A percentile compares a stretch with the other conserved stretches of the same genome.
phyloP scores from a whole-genome alignment of 1,140 invertebrate genomes.

The Temnothorax nylanderi region DNA sequence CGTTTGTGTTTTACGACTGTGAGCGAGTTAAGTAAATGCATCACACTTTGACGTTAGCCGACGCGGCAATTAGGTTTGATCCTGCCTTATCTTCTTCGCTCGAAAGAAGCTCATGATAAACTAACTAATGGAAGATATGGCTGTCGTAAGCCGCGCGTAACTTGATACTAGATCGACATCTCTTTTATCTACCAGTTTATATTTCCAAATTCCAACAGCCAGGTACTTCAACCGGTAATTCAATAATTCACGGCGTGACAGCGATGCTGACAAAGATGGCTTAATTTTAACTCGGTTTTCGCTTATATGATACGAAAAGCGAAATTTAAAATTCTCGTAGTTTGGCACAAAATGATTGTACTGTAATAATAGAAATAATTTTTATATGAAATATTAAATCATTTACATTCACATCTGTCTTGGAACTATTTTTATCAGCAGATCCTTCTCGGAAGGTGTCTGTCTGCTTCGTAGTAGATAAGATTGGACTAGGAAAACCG shows the following conservation, averaged over 20 bases:
- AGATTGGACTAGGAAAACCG: slow-evolving; percentile 59
- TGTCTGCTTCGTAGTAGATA: slow-evolving; percentile 63
- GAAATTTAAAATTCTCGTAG: background rate
- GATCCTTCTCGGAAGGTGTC: slow-evolving; percentile 62
- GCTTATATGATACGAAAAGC: background rate
- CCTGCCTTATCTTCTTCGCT: background rate
- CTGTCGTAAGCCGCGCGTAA: slow-evolving; percentile 34
- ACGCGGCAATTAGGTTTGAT: slow-evolving; percentile 30
- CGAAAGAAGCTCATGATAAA: background rate
- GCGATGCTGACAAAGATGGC: slow-evolving; percentile 34
- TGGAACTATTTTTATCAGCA: slow-evolving; percentile 56
- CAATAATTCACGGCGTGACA: background rate
- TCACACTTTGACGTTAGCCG: background rate
- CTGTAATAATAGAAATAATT: background rate
- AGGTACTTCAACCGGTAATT: slow-evolving; percentile 4
- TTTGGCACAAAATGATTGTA: background rate
- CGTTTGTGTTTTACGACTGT: background rate
- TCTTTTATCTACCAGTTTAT: background rate
- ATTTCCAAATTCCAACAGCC: slow-evolving; percentile 51
- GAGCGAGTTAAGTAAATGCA: background rate
- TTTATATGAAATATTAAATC: background rate
- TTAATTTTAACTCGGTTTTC: slow-evolving; percentile 44
- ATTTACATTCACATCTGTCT: background rate
- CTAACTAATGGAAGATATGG: slow-evolving; percentile 22
- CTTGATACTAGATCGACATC: slow-evolving; percentile 53